Evolutionary conservation across 2,888 invertebrate genomes (phyloP).

Genomic region (Blastobasis lacticolella): DNA sequence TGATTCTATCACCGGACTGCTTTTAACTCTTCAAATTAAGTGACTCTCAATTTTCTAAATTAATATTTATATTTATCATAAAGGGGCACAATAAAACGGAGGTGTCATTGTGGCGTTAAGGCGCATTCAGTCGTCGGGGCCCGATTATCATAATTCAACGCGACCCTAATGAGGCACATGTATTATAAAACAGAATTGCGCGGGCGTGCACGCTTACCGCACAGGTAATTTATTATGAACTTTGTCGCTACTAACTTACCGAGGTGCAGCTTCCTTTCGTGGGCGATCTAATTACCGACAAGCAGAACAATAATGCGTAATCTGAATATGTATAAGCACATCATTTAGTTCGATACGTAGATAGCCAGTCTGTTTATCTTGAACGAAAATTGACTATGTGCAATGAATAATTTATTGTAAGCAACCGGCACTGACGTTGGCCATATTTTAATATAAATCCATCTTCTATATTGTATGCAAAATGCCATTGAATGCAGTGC

Average conservation of each 20-base stretch:
- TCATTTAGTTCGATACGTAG: conserved; percentile 41
- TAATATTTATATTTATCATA: not conserved
- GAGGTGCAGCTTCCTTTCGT: conserved; percentile 58
- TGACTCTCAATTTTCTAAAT: too few relatives aligned
- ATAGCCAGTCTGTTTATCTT: conserved; percentile 50
- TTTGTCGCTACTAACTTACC: conserved; percentile 60
- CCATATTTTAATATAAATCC: conserved; percentile 74
- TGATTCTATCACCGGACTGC: too few relatives aligned
- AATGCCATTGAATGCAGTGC: conserved; percentile 72
- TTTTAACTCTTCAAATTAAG: too few relatives aligned
- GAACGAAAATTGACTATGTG: conserved; percentile 66
- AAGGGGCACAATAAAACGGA: not conserved
- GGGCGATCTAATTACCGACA: conserved; percentile 72
- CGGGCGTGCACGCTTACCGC: conserved; percentile 26
- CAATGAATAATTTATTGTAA: conserved; percentile 71
- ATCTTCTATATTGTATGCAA: conserved; percentile 74
- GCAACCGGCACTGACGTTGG: conserved; percentile 67
- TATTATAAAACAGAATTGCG: conserved; percentile 30
- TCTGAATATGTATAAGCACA: conserved; percentile 68
- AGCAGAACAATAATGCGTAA: conserved; percentile 67
- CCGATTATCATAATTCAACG: conserved; percentile 29
- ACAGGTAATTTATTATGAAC: conserved; percentile 53
- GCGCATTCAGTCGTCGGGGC: conserved; percentile 2
- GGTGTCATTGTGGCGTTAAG: not conserved
- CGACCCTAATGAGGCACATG: conserved; percentile 43